Percentiles rank a stretch among this genome's conserved stretches.
Conservation (phyloP, 2,888 invertebrate genomes). For the Cantharis flavilabris region DNA sequence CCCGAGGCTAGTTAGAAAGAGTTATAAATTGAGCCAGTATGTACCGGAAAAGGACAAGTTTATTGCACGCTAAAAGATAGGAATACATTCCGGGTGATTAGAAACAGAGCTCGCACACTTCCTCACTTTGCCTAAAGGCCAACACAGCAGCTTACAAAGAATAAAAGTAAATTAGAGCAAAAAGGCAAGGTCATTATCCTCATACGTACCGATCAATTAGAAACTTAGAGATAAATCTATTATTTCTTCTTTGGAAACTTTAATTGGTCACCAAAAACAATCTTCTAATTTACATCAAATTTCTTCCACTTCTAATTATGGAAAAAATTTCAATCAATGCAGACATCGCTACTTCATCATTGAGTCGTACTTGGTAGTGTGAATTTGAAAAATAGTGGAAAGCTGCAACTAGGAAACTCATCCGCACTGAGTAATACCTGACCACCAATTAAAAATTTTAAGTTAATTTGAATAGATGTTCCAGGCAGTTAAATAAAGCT, state of each 20-base stretch:
- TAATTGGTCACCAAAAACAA: neutral
- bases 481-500: neutral
- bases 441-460: neutral
- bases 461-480: neutral
- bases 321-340: neutral
- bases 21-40: conserved; percentile 34
- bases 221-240: neutral
- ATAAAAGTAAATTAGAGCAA: conserved; percentile 46
- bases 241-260: neutral
- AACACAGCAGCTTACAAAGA: conserved; percentile 37
- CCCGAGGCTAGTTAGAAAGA: conserved; percentile 35
- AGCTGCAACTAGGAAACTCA: neutral
- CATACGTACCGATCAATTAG: conserved; percentile 26
- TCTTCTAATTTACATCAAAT: neutral
- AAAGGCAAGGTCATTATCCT: conserved; percentile 48
- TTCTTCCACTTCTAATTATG: neutral
- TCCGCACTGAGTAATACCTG: too few species aligned
- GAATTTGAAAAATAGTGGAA: neutral
- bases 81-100: conserved; percentile 42
- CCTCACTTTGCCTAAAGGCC: conserved; percentile 39
- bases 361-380: neutral
- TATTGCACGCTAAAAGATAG: conserved; percentile 31
- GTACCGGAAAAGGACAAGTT: conserved; percentile 42
- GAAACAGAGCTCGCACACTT: conserved; percentile 47
- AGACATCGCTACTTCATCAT: neutral